Conservation (phyloP, 23 tunicate genomes). For the Aplidium turbinatum region DNA sequence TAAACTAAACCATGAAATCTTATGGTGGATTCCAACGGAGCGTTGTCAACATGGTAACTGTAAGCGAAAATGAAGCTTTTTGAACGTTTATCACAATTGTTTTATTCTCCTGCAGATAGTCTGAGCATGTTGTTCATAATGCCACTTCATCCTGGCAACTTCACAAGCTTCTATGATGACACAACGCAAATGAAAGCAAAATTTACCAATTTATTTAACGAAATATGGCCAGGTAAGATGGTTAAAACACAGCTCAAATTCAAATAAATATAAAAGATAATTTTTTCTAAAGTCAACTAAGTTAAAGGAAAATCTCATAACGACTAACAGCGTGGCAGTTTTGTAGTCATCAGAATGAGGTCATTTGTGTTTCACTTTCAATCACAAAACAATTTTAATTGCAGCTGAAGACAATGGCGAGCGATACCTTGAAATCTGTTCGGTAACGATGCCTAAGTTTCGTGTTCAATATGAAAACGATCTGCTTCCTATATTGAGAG, state of each 20-base stretch:
- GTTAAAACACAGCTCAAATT: not conserved
- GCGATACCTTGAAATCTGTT: slow-evolving; percentile 27
- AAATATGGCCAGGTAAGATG: slow-evolving; percentile 46
- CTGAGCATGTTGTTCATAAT: slow-evolving; percentile 49
- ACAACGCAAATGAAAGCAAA: slow-evolving; percentile 11
- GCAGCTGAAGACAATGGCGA: slow-evolving; percentile 22
- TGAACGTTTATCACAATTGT: no score
- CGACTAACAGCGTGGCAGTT: no score
- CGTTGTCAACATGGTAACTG: no score
- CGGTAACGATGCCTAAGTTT: slow-evolving; percentile 66
- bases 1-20: no score
- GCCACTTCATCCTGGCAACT: slow-evolving; percentile 34
- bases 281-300: no score
- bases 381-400: not conserved
- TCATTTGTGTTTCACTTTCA: not conserved
- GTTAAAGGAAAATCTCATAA: no score
- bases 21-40: no score
- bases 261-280: no score
- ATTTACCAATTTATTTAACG: slow-evolving; percentile 4
- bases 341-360: no score
- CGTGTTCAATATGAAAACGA: slow-evolving; percentile 33
- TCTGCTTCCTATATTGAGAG: slow-evolving; percentile 15
- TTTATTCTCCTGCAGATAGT: slow-evolving; percentile 39
- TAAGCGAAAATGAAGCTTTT: no score
- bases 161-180: slow-evolving; percentile 27